phyloP scores from a whole-genome alignment of 2,797 vertebrate species.

The Psittacula derbiana region DNA sequence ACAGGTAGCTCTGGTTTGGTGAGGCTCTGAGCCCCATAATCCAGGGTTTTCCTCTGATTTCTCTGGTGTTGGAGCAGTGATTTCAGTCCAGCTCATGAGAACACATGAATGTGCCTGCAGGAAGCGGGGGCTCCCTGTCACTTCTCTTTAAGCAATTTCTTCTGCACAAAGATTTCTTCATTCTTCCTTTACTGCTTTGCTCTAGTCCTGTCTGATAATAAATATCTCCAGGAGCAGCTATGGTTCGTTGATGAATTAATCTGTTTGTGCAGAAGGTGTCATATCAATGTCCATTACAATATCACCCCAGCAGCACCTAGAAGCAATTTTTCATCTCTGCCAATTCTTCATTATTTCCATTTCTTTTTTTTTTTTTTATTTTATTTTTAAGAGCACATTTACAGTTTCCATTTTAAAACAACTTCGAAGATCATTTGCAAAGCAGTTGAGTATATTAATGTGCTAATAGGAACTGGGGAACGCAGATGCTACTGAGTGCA shows the following conservation, averaged over 20 bases:
- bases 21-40: background rate
- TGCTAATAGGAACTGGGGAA: background rate
- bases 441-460: background rate
- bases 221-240: background rate
- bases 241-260: background rate
- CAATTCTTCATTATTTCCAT: background rate
- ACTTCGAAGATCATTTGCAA: background rate
- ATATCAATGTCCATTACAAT: background rate
- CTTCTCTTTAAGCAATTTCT: background rate
- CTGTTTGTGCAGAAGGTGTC: background rate
- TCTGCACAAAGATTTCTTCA: background rate
- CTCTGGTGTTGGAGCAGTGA: background rate
- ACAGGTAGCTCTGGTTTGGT: background rate
- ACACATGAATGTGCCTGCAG: rapidly evolving
- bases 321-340: background rate
- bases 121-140: background rate
- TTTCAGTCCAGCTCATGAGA: background rate
- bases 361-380: background rate
- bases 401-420: background rate
- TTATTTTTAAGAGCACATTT: background rate
- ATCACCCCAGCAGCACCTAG: background rate
- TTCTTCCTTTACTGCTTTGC: background rate
- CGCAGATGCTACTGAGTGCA: background rate
- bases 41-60: background rate
- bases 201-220: background rate